Evolutionary conservation across 2,797 vertebrate genomes (phyloP).

Genomic region (Lophius americanus): DNA sequence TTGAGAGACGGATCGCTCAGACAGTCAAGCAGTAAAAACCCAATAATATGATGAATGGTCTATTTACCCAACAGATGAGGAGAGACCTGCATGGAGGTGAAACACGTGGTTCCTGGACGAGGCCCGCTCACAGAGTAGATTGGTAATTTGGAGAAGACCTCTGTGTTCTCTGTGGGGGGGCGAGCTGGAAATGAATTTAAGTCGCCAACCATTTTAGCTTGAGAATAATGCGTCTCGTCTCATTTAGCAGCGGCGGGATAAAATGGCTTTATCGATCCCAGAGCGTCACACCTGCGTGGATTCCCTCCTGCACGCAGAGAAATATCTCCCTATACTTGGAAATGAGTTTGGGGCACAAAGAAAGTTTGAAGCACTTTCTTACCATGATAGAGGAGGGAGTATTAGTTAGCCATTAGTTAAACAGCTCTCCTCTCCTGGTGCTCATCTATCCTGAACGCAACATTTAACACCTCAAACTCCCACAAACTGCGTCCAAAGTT

Average conservation of each 20-base stretch:
- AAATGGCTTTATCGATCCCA: conserved; percentile 57
- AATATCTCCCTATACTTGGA: conserved; percentile 16
- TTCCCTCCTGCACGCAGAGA: conserved; percentile 31
- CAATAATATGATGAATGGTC: conserved; percentile 77
- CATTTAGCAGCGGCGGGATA: conserved; percentile 29
- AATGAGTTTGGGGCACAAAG: conserved; percentile 14
- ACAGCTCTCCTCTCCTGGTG: conserved; percentile 20
- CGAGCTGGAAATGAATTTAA: conserved; percentile 60
- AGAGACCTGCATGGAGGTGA: conserved; percentile 69
- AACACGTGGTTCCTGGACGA: conserved; percentile 54
- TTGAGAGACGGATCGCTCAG: conserved; percentile 77
- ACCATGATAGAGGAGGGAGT: conserved; percentile 34
- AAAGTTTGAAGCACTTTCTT: conserved; percentile 37
- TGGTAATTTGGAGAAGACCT: conserved; percentile 58
- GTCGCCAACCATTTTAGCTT: conserved; percentile 28
- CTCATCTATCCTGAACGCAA: conserved; percentile 53
- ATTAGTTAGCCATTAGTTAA: conserved; percentile 28
- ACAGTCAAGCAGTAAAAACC: conserved; percentile 71
- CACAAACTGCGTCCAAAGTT: conserved; percentile 58
- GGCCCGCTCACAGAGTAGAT: conserved; percentile 54
- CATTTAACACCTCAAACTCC: conserved; percentile 53
- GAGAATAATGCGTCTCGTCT: conserved; percentile 24
- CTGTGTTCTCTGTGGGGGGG: conserved; percentile 54
- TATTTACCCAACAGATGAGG: conserved; percentile 75
- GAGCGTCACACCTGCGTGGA: conserved; percentile 45